Percentiles rank a stretch among this genome's conserved stretches.
phyloP scores from a whole-genome alignment of 2,888 invertebrate genomes.

The Ferrisia virgata region DNA sequence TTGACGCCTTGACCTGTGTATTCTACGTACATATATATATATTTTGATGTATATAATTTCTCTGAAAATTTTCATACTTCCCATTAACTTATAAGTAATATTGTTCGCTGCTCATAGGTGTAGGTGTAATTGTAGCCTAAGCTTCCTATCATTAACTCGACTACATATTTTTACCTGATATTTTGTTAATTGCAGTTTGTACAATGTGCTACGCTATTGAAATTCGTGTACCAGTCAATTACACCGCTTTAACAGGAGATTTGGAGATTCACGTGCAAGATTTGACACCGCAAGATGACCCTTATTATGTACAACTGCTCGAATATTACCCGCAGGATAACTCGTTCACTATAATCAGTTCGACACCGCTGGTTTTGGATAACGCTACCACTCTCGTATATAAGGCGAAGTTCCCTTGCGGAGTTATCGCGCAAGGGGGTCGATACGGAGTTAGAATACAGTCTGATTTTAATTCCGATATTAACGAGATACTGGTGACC shows the following conservation, averaged over 20 bases:
- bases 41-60: no score
- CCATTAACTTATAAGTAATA: no score
- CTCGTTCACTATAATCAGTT: constrained; percentile 50
- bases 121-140: no score
- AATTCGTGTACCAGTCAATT: constrained; percentile 63
- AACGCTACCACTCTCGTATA: constrained; percentile 33
- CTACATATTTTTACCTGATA: neutral
- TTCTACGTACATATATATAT: no score
- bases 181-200: no score
- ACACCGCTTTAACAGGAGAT: constrained; percentile 76
- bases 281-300: constrained; percentile 42
- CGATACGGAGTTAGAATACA: constrained; percentile 59
- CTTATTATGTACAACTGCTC: constrained; percentile 44
- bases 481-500: constrained; percentile 18
- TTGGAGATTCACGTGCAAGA: constrained; percentile 62
- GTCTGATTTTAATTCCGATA: constrained; percentile 16
- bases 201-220: constrained; percentile 28
- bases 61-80: no score
- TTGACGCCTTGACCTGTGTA: no score
- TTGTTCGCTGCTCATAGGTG: no score
- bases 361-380: constrained; percentile 36
- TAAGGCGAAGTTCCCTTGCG: constrained; percentile 59
- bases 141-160: no score
- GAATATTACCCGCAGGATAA: constrained; percentile 54
- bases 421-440: constrained; percentile 71